phyloP scores from a whole-genome alignment of 92 coral and sea anemone species.

The Heliopora coerulea region DNA sequence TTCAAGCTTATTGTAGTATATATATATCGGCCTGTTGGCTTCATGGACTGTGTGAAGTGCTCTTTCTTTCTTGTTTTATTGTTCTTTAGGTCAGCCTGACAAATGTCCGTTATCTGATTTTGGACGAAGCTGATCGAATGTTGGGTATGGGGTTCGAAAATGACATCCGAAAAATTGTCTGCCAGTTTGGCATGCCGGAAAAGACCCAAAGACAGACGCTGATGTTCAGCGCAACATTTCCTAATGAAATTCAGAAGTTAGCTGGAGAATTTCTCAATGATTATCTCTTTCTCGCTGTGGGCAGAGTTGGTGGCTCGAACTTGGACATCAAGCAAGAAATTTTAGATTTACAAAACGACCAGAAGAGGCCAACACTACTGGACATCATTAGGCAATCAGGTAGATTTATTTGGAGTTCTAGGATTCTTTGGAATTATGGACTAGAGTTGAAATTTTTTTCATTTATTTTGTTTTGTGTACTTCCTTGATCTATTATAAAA shows the following conservation, averaged over 20 bases:
- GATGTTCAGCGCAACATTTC: constrained; percentile 98
- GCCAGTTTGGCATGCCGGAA: constrained; percentile 76
- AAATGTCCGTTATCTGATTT: constrained; percentile 69
- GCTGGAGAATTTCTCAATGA: constrained; percentile 88
- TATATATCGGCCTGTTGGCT: too few relatives aligned
- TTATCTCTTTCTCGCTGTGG: constrained; percentile 89
- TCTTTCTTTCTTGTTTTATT: background rate
- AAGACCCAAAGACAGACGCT: constrained; percentile 81
- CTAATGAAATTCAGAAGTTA: constrained; percentile 84
- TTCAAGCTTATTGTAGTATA: too few relatives aligned
- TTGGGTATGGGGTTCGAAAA: constrained; percentile 96
- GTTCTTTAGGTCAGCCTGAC: constrained; percentile 57
- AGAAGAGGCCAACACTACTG: constrained; percentile 75
- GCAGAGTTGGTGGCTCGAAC: constrained; percentile 90
- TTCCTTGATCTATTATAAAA: too few relatives aligned
- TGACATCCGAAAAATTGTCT: constrained; percentile 68
- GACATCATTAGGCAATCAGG: constrained; percentile 79
- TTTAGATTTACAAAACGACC: constrained; percentile 59
- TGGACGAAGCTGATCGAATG: constrained; percentile 98
- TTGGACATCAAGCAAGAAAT: constrained; percentile 75
- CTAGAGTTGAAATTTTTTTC: too few relatives aligned
- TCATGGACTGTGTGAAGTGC: too few relatives aligned
- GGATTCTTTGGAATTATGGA: too few relatives aligned
- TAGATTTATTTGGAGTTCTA: too few relatives aligned
- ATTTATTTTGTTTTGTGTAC: too few relatives aligned